Evolutionary conservation across 2,113 vertebrate genomes (phyloP).

Genomic region (Eleginops maclovinus): DNA sequence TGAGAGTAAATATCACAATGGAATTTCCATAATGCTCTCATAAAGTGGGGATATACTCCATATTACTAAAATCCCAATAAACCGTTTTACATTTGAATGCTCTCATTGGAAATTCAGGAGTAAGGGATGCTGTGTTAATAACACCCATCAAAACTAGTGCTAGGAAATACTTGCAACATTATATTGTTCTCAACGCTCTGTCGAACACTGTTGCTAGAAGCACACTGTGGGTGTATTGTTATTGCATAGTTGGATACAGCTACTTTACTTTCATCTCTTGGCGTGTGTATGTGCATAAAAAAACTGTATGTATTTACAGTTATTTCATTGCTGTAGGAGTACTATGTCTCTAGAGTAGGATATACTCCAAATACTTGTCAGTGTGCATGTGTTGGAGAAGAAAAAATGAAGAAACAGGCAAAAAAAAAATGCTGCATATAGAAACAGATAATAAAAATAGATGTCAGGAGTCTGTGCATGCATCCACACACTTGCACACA

Average conservation of each 20-base stretch:
- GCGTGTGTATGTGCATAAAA: background rate
- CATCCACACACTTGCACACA: background rate
- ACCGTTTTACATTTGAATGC: constrained; percentile 49
- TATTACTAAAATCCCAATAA: constrained; percentile 46
- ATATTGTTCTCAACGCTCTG: background rate
- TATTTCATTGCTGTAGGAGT: background rate
- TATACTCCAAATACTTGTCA: constrained; percentile 1
- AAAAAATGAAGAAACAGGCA: background rate
- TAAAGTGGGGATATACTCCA: constrained; percentile 14
- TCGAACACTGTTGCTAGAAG: background rate
- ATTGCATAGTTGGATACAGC: background rate
- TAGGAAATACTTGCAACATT: background rate
- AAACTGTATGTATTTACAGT: background rate
- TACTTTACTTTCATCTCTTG: background rate
- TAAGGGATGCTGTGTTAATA: background rate
- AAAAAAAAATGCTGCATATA: background rate
- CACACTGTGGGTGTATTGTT: background rate
- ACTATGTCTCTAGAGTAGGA: constrained; percentile 12
- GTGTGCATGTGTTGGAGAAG: background rate
- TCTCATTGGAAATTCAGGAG: constrained; percentile 32
- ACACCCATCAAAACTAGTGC: background rate
- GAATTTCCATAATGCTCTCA: constrained; percentile 57
- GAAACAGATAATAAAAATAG: background rate
- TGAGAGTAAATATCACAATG: constrained; percentile 53
- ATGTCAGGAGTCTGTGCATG: background rate